Evolutionary conservation across 2,113 vertebrate genomes (phyloP).

Genomic region (Cyprinodon tularosa): DNA sequence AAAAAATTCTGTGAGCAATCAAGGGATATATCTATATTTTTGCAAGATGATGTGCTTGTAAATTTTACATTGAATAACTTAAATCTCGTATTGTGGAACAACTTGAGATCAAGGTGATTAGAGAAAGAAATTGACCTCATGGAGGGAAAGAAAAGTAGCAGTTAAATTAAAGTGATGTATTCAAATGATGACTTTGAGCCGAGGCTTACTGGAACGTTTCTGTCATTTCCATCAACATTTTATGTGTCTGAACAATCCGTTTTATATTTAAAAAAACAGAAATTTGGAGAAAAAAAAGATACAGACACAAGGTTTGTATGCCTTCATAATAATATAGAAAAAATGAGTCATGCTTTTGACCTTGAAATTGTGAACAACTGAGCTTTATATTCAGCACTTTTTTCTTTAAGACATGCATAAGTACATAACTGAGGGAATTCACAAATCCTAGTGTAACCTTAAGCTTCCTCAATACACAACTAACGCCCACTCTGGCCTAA

Average conservation of each 20-base stretch:
- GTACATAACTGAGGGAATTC: conserved; percentile 21
- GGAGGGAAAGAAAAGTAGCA: background rate
- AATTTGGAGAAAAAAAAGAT: background rate
- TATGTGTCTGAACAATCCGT: background rate
- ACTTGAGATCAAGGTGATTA: conserved; percentile 1
- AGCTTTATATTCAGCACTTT: conserved; percentile 39
- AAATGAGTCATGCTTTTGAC: conserved; percentile 22
- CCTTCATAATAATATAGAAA: conserved; percentile 9
- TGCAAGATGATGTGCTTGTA: background rate
- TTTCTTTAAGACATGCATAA: conserved; percentile 24
- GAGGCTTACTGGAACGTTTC: conserved; percentile 10
- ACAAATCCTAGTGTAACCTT: conserved; percentile 30
- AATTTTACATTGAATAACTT: background rate
- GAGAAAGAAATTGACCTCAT: background rate
- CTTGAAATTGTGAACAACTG: conserved; percentile 22
- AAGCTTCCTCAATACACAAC: conserved; percentile 17
- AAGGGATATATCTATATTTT: background rate
- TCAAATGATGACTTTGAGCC: background rate
- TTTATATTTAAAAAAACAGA: background rate
- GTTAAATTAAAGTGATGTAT: conserved; percentile 4
- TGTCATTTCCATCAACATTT: background rate
- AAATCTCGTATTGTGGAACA: conserved; percentile 3
- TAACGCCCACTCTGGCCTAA: conserved; percentile 7
- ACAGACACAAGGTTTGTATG: background rate
- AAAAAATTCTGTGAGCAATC: background rate